Evolutionary conservation across 2,888 invertebrate genomes (phyloP), one percentile per base, ranked within the genome.

Genomic region (Rhodophaea formosa): DNA sequence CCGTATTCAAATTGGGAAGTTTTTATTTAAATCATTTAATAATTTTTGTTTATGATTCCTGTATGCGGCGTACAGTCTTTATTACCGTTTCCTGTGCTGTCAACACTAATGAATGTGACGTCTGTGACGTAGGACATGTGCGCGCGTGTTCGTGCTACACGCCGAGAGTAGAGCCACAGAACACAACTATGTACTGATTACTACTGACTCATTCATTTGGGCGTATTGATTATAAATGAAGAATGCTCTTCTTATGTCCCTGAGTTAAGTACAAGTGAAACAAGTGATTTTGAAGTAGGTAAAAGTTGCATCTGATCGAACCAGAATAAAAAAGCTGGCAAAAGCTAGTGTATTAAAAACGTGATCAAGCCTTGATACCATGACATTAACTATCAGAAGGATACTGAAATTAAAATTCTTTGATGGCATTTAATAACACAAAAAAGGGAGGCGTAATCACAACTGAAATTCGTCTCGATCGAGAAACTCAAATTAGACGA

Each of bases 401-500:
- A 72, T 71, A 69, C 69, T 62, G 67, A 69, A 74, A 80, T 78
- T 74, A 83, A 78, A 80, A 82, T 77, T 74, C 75, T 72, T 70
- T 72, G 75, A 77, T 77, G 73, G 75, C 75, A 74, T 80, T 79
- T 76, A 77, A 76, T 77, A 79, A 75, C 75, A 77, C 78, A 84
- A 89, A 89, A 88, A 83, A 80, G 75, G 77, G 68, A 67, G 74
- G 70, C 72, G 82, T 80, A 86, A 89, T 88, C 84, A 88, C 79
- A 80, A 78, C 79, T 79, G 76, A 82, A 80, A 86, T 86, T 86
- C 86, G 86, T 86, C 77, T 83, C 89, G 88, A 89, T 89, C 88
- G 86, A 82, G 85, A 81, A 86, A 86, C 88, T 80, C 84, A 85
- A 88, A 88, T 89, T 87, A 87, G 88, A 87, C 82, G 82, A 83